Conservation (phyloP, 2,888 invertebrate genomes). For the Drosophila koepferae region DNA sequence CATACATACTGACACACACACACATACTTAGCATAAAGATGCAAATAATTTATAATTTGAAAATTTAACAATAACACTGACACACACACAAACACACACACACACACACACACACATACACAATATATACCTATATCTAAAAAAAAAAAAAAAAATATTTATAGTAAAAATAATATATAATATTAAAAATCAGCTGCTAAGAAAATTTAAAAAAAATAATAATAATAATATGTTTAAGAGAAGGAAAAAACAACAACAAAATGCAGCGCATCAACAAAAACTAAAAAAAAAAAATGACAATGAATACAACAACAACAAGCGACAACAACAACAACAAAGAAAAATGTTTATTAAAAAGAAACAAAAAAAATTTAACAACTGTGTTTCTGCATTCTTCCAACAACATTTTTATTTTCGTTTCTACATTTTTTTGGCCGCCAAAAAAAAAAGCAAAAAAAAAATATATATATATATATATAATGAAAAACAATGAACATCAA, state of each 20-base stretch:
- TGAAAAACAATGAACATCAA: conserved; percentile 1
- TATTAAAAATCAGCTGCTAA: conserved; percentile 50
- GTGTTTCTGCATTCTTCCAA: conserved; percentile 45
- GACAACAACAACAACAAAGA: conserved; percentile 41
- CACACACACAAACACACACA: conserved; percentile 13
- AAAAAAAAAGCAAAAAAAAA: no score
- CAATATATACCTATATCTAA: conserved; percentile 55
- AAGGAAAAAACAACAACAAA: conserved; percentile 17
- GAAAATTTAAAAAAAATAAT: conserved; percentile 16
- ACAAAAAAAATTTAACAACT: conserved; percentile 38
- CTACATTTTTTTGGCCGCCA: background rate
- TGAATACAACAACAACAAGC: conserved; percentile 40
- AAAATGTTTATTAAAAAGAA: conserved; percentile 61
- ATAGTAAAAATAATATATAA: conserved; percentile 74
- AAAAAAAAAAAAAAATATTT: conserved; percentile 49
- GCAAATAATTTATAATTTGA: conserved; percentile 26
- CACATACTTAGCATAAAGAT: conserved; percentile 42
- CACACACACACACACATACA: no score
- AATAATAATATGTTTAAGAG: conserved; percentile 40
- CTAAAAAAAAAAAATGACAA: conserved; percentile 34
- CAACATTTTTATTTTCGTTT: background rate
- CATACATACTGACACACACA: conserved; percentile 1
- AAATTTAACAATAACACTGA: conserved; percentile 4
- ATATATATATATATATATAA: no score
- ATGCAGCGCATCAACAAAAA: conserved; percentile 44